Conservation (phyloP, 2,797 vertebrate species). For the Melanotaenia nigrans region DNA sequence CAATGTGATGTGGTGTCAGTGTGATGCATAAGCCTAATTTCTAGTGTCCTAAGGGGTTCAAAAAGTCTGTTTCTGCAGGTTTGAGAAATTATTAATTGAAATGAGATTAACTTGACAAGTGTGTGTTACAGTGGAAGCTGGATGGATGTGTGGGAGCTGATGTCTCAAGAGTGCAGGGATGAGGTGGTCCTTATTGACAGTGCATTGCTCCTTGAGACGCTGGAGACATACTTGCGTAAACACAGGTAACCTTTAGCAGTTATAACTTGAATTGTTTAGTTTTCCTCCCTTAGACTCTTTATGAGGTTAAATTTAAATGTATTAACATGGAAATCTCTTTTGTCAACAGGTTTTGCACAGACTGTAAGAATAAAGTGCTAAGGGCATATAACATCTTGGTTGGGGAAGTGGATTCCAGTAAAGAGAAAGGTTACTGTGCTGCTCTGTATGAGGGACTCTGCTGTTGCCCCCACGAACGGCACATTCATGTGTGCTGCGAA, state of each 20-base stretch:
- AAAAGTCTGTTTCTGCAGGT: background rate
- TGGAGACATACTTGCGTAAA: conserved; percentile 96
- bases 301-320: background rate
- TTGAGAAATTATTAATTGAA: background rate
- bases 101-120: background rate
- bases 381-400: conserved; percentile 96
- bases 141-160: conserved; percentile 99
- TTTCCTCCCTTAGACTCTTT: background rate
- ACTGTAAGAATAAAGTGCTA: conserved; percentile 98
- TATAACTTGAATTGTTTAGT: background rate
- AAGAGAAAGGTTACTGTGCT: conserved; percentile 96
- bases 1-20: background rate
- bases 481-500: conserved; percentile 96
- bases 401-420: conserved; percentile 95
- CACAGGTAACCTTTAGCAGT: conserved; percentile 86
- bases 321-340: background rate
- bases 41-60: background rate
- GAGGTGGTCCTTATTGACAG: conserved; percentile 98
- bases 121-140: conserved; percentile 89
- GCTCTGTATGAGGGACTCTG: conserved; percentile 95
- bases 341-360: conserved; percentile 91
- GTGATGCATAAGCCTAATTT: background rate
- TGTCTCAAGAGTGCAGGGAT: conserved; percentile 98
- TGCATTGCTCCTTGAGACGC: conserved; percentile 92
- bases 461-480: conserved; percentile 94